Percentiles rank a stretch among this genome's conserved stretches.
phyloP scores from a whole-genome alignment of 2,888 invertebrate species.

The Ditula angustiorana region DNA sequence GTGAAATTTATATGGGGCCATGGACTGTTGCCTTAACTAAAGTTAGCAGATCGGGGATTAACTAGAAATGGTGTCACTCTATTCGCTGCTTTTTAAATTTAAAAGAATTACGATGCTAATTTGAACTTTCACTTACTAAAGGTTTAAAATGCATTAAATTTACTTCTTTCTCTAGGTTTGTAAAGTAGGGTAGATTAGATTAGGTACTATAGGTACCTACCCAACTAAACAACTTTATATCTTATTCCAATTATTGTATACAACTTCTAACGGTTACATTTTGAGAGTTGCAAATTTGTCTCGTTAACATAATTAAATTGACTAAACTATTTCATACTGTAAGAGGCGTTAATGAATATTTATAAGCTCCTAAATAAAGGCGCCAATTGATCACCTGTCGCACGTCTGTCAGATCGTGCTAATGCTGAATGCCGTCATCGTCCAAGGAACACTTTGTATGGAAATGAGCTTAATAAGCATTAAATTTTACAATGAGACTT shows the following conservation, averaged over 20 bases:
- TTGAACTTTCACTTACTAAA: not conserved
- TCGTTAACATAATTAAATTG: not conserved
- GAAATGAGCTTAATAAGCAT: slow-evolving; percentile 70
- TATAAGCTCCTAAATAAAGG: slow-evolving; percentile 29
- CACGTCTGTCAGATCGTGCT: slow-evolving; percentile 50
- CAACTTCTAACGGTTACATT: too few species aligned
- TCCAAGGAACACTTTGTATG: slow-evolving; percentile 78
- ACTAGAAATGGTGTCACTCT: slow-evolving; percentile 50
- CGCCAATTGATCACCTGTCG: slow-evolving; percentile 48
- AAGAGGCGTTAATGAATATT: slow-evolving; percentile 19
- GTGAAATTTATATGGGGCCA: slow-evolving; percentile 67
- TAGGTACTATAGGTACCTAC: too few species aligned
- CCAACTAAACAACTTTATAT: not conserved
- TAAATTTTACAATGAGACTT: slow-evolving; percentile 56
- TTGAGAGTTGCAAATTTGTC: not conserved
- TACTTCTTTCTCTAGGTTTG: too few species aligned
- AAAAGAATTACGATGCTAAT: not conserved
- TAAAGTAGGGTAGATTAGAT: too few species aligned
- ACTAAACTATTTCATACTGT: slow-evolving; percentile 8
- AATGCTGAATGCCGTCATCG: slow-evolving; percentile 62
- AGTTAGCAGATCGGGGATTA: slow-evolving; percentile 39
- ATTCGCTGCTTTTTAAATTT: not conserved
- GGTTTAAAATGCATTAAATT: too few species aligned
- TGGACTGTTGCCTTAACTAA: slow-evolving; percentile 24
- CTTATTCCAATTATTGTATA: not conserved